phyloP scores from a whole-genome alignment of 2,113 vertebrate species.

The Hirundichthys speculiger region DNA sequence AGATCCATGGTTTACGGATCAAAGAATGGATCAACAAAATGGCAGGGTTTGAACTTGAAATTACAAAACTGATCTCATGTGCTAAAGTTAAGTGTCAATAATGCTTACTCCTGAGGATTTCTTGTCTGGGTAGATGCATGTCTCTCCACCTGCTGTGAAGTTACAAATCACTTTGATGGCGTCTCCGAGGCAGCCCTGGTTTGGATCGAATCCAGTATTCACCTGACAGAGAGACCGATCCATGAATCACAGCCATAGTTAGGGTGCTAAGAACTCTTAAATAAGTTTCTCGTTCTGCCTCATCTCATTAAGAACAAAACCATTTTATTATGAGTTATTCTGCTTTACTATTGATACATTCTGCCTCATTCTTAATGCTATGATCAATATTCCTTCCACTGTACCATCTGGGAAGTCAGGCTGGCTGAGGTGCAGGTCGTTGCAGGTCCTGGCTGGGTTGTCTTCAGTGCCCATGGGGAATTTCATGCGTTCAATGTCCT shows the following conservation, averaged over 20 bases:
- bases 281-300: not conserved
- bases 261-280: not conserved
- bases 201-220: constrained; percentile 99
- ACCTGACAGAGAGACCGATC: constrained; percentile 73
- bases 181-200: constrained; percentile 96
- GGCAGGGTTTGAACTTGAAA: no score
- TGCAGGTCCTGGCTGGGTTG: constrained; percentile 95
- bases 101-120: constrained; percentile 92
- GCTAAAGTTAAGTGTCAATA: no score
- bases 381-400: constrained; percentile 15
- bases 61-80: no score
- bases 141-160: constrained; percentile 96
- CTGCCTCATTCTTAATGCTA: not conserved
- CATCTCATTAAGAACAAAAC: not conserved
- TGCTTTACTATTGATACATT: not conserved
- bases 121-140: constrained; percentile 96
- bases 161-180: constrained; percentile 97
- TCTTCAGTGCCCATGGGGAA: constrained; percentile 94
- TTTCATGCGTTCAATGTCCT: constrained; percentile 96
- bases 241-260: constrained; percentile 8
- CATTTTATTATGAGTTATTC: not conserved
- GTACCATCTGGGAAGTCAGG: constrained; percentile 94
- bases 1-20: no score
- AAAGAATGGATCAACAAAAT: no score
- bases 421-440: constrained; percentile 94